These are phyloP conservation scores for Vespertilio murinus DNA, from an alignment of 2,797 vertebrate species.

Conservation along the genomic window DNA sequence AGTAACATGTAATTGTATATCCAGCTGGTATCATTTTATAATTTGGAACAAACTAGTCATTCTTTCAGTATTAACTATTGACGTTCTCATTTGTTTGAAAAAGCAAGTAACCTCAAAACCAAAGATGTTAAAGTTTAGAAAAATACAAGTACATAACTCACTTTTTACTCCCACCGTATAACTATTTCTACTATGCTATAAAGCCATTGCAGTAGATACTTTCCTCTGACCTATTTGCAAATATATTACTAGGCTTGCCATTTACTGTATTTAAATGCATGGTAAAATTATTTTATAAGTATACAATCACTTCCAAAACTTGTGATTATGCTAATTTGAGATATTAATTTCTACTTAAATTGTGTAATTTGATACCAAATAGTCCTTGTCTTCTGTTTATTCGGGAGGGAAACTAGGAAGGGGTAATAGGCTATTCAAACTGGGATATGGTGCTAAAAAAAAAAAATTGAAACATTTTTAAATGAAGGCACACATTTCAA, in stretches of 20 bases:
- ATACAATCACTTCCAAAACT: constrained; percentile 37
- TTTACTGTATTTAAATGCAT: not conserved
- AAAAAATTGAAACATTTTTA: constrained; percentile 64
- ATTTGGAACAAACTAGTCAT: not conserved
- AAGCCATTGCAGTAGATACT: constrained; percentile 31
- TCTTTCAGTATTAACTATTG: not conserved
- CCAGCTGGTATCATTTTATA: not conserved
- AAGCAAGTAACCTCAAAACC: not conserved
- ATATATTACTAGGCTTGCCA: not conserved
- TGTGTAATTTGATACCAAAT: constrained; percentile 37
- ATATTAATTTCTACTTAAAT: constrained; percentile 48
- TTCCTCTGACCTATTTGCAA: not conserved
- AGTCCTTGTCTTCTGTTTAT: constrained; percentile 36
- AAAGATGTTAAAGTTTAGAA: not conserved
- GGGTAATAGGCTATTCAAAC: not conserved
- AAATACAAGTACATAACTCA: not conserved
- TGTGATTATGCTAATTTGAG: constrained; percentile 52
- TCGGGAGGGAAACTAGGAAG: constrained; percentile 18
- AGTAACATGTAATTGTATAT: not conserved
- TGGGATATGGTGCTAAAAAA: constrained; percentile 27
- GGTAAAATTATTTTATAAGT: constrained; percentile 45
- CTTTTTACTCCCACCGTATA: not conserved
- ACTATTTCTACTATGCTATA: not conserved
- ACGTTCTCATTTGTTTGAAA: not conserved
- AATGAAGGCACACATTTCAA: constrained; percentile 70